Evolutionary conservation across 2,113 vertebrate species (phyloP).

Genomic region (Poeciliopsis turrubarensis): DNA sequence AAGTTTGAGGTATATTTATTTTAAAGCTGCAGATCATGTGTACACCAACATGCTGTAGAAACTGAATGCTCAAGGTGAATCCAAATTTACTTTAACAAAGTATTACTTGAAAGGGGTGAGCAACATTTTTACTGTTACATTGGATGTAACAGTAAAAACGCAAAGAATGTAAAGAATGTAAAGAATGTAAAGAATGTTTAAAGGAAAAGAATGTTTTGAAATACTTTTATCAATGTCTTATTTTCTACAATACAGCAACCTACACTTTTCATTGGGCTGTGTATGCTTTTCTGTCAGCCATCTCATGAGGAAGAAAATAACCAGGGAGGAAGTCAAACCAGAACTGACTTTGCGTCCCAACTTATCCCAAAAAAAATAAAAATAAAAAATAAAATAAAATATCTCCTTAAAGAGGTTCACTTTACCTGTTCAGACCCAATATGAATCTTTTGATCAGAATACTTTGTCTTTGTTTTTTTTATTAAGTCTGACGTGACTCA

Average conservation of each 20-base stretch:
- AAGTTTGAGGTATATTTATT: background rate
- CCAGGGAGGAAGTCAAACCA: background rate
- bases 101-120: too few relatives aligned
- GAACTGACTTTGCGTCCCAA: background rate
- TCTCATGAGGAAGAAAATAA: background rate
- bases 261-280: background rate
- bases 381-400: background rate
- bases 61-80: too few relatives aligned
- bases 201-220: background rate
- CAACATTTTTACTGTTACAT: background rate
- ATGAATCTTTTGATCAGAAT: background rate
- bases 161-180: too few relatives aligned
- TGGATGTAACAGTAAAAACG: too few relatives aligned
- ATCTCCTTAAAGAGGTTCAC: background rate
- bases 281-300: background rate
- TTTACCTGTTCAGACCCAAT: background rate
- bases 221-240: background rate
- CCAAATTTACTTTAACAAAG: too few relatives aligned
- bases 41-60: too few relatives aligned
- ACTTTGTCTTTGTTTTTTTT: slow-evolving; percentile 9
- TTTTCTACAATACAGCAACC: background rate
- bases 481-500: slow-evolving; percentile 36
- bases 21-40: too few relatives aligned
- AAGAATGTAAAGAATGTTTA: background rate
- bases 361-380: too few relatives aligned